These are phyloP conservation scores for Rissa tridactyla DNA, from an alignment of 2,113 vertebrate species.

Conservation along the genomic window DNA sequence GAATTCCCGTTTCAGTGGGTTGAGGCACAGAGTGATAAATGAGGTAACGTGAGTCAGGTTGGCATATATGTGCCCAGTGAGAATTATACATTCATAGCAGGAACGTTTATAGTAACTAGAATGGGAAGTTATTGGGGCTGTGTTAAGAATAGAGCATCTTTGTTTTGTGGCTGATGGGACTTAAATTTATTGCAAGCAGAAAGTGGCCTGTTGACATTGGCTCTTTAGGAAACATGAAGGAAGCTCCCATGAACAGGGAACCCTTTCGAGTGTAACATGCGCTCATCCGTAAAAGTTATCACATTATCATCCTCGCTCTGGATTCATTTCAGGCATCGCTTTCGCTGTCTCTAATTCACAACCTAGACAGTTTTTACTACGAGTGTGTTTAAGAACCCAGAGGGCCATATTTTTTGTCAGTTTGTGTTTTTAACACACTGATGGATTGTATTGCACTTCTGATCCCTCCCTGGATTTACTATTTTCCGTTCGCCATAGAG, in stretches of 20 bases:
- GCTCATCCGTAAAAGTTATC: conserved; percentile 13
- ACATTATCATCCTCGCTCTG: not conserved
- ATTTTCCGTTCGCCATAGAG: not conserved
- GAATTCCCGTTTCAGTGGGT: conserved; percentile 2
- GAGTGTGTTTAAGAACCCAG: conserved; percentile 15
- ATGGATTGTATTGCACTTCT: not conserved
- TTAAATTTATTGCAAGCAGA: conserved; percentile 27
- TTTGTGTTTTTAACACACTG: conserved; percentile 29
- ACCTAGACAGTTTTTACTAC: conserved; percentile 7
- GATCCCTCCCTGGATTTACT: not conserved
- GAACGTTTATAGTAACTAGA: not conserved
- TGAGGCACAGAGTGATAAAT: conserved; percentile 19
- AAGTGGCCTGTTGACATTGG: conserved; percentile 28
- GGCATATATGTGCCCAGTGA: conserved; percentile 12
- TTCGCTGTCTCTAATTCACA: conserved; percentile 24
- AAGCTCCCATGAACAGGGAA: not conserved
- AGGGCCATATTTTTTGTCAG: conserved; percentile 33
- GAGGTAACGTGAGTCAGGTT: not conserved
- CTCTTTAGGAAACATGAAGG: conserved; percentile 19
- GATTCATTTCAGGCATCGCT: conserved; percentile 9
- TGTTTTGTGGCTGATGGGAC: conserved; percentile 9
- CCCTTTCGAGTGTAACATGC: not conserved
- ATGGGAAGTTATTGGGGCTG: conserved; percentile 2
- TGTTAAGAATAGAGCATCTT: conserved; percentile 22
- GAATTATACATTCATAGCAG: not conserved